phyloP scores from a whole-genome alignment of 2,797 vertebrate genomes.

The Coregonus suidteri region DNA sequence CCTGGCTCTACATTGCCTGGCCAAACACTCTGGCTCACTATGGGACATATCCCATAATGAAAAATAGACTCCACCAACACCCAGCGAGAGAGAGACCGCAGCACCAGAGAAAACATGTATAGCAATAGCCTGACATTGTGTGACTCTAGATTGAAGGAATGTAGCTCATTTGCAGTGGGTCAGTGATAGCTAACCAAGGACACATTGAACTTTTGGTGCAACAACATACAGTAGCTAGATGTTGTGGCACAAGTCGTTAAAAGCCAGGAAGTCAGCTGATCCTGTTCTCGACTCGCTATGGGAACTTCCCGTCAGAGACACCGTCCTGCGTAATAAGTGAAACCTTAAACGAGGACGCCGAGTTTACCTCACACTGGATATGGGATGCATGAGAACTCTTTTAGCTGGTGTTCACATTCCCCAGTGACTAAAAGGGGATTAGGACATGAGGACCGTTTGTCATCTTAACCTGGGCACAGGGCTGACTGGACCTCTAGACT shows the following conservation, averaged over 20 bases:
- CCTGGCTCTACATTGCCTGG: conserved; percentile 1
- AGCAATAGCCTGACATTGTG: not conserved
- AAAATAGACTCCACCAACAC: not conserved
- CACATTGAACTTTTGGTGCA: not conserved
- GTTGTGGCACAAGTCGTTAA: not conserved
- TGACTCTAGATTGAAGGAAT: not conserved
- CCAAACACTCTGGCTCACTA: not conserved
- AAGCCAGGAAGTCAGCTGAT: not conserved
- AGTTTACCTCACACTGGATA: not conserved
- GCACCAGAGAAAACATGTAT: not conserved
- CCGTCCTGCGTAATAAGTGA: not conserved
- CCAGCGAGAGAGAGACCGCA: not conserved
- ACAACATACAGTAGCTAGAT: not conserved
- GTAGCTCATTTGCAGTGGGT: not conserved
- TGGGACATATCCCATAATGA: not conserved
- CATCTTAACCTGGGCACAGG: not conserved
- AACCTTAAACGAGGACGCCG: not conserved
- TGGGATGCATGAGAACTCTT: not conserved
- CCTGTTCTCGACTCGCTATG: not conserved
- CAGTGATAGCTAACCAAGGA: not conserved
- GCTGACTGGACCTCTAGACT: not conserved
- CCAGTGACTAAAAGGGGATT: not conserved
- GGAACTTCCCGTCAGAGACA: not conserved
- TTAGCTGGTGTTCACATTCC: conserved; percentile 1
- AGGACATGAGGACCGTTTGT: not conserved